Percentiles rank a stretch among this genome's conserved stretches.
Evolutionary conservation across 2,113 vertebrate species (phyloP).

Genomic region (Megaptera novaeangliae): DNA sequence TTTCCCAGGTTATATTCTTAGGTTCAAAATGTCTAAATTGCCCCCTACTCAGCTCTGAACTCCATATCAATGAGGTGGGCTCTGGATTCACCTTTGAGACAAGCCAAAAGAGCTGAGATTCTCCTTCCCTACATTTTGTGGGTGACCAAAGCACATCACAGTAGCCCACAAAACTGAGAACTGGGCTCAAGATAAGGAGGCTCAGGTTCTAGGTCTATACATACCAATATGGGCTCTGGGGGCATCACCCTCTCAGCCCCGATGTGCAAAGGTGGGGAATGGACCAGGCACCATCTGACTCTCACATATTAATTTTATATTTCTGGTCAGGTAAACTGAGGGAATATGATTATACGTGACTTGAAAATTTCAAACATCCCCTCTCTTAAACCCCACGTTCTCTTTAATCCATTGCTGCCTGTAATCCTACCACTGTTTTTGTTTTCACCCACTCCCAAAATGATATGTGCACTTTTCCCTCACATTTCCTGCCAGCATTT

Average conservation of each 20-base stretch:
- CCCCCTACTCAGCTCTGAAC: background rate
- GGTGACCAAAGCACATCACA: background rate
- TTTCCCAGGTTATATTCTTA: constrained; percentile 19
- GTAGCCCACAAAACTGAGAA: background rate
- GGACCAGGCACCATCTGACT: background rate
- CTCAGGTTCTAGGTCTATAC: background rate
- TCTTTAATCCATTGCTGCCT: background rate
- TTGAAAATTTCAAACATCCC: background rate
- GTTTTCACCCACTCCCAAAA: background rate
- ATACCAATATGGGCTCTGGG: no score
- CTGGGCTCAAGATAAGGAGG: background rate
- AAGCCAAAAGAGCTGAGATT: background rate
- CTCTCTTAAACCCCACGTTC: background rate
- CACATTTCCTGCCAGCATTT: background rate
- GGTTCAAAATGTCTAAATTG: background rate
- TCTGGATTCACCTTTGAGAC: background rate
- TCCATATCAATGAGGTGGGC: background rate
- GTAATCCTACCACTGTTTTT: background rate
- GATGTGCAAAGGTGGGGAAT: background rate
- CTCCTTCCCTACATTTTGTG: background rate
- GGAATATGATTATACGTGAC: background rate
- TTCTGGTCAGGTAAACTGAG: background rate
- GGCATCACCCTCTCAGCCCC: fast-evolving
- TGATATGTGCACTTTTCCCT: background rate
- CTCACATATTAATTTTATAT: background rate